Conservation (phyloP, 1,140 invertebrate genomes). For the Centruroides sculpturatus region DNA sequence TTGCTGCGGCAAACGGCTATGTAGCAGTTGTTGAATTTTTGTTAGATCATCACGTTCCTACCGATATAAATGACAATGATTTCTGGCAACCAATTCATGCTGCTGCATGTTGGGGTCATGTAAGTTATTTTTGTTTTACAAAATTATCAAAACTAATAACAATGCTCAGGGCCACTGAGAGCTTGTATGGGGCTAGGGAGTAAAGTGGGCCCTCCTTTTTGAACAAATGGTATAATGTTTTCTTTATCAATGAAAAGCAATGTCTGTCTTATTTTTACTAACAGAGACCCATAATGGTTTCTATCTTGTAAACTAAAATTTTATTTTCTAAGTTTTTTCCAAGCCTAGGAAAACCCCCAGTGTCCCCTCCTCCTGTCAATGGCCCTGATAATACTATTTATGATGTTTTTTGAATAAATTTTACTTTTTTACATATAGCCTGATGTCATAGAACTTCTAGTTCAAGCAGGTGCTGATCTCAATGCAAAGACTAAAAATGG, state of each 20-base stretch:
- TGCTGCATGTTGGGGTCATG: conserved; percentile 96
- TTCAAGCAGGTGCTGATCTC: conserved; percentile 89
- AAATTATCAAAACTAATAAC: background rate
- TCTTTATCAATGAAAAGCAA: no score
- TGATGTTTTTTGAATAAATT: background rate
- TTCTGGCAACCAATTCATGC: conserved; percentile 93
- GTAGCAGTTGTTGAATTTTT: conserved; percentile 88
- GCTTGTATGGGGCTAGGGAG: no score
- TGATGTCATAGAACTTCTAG: conserved; percentile 82
- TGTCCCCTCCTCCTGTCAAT: no score
- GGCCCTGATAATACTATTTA: background rate
- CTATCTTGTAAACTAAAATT: no score
- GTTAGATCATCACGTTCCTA: conserved; percentile 77
- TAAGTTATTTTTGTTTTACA: conserved; percentile 37
- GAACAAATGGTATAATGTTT: no score
- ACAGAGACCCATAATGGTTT: no score
- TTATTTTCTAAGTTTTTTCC: no score
- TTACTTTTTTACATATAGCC: conserved; percentile 39
- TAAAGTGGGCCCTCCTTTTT: no score
- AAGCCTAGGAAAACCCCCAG: no score
- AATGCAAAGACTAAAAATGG: conserved; percentile 93
- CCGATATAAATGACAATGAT: conserved; percentile 82
- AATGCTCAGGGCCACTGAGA: background rate
- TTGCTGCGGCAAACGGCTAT: conserved; percentile 97
- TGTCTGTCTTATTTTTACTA: no score